A percentile compares a stretch with the other conserved stretches of the same genome.
Evolutionary conservation across 2,797 vertebrate genomes (phyloP).

Genomic region (Cetoscarus ocellatus): DNA sequence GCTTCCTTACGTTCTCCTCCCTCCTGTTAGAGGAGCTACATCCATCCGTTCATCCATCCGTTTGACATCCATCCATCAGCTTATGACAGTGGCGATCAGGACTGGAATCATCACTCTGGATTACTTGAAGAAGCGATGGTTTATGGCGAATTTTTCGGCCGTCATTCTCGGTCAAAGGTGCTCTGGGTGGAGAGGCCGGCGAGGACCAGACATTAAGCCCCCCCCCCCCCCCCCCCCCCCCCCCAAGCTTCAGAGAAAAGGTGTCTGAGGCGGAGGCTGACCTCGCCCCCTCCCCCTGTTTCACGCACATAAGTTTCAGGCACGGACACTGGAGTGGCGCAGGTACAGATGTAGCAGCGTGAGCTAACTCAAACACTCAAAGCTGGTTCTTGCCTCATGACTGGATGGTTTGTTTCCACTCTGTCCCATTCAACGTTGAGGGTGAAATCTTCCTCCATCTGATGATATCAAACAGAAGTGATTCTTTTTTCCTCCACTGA

Average conservation of each 20-base stretch:
- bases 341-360: slow-evolving; percentile 64
- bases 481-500: slow-evolving; percentile 53
- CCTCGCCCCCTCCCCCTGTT: slow-evolving; percentile 26
- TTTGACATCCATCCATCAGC: slow-evolving; percentile 59
- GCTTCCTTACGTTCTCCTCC: slow-evolving; percentile 41
- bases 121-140: slow-evolving; percentile 81
- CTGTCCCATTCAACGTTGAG: slow-evolving; percentile 23
- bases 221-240: background rate
- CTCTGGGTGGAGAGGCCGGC: slow-evolving; percentile 38
- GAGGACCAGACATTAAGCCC: slow-evolving; percentile 27
- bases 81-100: slow-evolving; percentile 53
- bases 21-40: slow-evolving; percentile 42
- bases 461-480: slow-evolving; percentile 59
- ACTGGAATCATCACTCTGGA: slow-evolving; percentile 79
- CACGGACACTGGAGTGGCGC: slow-evolving; percentile 31
- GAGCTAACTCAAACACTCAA: slow-evolving; percentile 15
- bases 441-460: slow-evolving; percentile 22
- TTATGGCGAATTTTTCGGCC: slow-evolving; percentile 30
- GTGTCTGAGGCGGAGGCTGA: background rate
- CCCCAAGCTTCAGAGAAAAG: background rate
- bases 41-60: slow-evolving; percentile 65
- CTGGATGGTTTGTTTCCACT: slow-evolving; percentile 20
- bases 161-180: slow-evolving; percentile 42
- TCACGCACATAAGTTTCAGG: slow-evolving; percentile 30
- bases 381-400: slow-evolving; percentile 29